phyloP scores from a whole-genome alignment of 92 coral and sea anemone genomes.

The Metridium senile region DNA sequence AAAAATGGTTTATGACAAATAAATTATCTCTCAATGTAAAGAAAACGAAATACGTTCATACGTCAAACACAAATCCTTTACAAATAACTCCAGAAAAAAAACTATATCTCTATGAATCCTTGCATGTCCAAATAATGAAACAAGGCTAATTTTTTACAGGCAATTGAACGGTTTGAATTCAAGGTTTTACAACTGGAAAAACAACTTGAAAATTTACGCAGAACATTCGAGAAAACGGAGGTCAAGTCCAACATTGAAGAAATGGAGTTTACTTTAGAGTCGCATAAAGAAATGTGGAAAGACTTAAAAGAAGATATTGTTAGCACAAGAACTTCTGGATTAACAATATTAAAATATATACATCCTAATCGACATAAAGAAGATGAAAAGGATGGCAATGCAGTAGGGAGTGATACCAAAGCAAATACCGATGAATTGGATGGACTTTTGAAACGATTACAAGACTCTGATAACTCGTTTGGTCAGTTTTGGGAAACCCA shows the following conservation, averaged over 20 bases:
- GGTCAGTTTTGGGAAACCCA: conserved; percentile 77
- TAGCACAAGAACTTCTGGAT: conserved; percentile 78
- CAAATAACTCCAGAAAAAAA: not conserved
- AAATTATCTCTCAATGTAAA: not conserved
- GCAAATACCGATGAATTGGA: conserved; percentile 85
- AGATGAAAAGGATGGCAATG: conserved; percentile 26
- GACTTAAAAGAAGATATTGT: conserved; percentile 91
- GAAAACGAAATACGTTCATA: conserved; percentile 2
- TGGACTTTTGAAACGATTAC: conserved; percentile 53
- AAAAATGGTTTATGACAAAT: not conserved
- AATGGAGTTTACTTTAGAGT: conserved; percentile 71
- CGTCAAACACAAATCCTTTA: not conserved
- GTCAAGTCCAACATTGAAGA: conserved; percentile 73
- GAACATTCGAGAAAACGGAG: conserved; percentile 64
- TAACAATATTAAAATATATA: conserved; percentile 78
- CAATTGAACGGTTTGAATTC: conserved; percentile 88
- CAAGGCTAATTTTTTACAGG: conserved; percentile 70
- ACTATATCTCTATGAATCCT: no score
- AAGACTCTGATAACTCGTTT: conserved; percentile 58
- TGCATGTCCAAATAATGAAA: no score
- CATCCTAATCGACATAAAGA: conserved; percentile 48
- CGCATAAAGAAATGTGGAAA: conserved; percentile 93
- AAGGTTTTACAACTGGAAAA: conserved; percentile 51
- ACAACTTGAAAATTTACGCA: conserved; percentile 62
- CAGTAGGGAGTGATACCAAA: conserved; percentile 66